Base-by-base conservation (phyloP, 2,888 invertebrate species). In the Papilio elwesi region DNA sequence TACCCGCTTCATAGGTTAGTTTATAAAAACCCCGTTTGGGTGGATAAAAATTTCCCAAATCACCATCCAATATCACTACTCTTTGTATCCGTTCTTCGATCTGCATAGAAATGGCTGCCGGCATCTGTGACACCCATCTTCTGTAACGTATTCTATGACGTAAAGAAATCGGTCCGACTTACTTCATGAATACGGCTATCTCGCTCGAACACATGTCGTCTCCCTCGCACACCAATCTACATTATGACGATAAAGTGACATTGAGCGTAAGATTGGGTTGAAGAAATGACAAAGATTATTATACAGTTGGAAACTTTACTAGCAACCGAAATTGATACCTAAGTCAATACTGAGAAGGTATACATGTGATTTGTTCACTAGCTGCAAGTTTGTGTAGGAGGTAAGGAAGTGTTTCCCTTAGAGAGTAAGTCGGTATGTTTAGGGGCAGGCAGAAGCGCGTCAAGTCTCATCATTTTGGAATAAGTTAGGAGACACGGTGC, bases 181-280 rank as follows among this genome's bases (percentile, higher is more conserved):
- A 86, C 86, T 88, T 89, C 88, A 89, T 89, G 89, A 89, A 87
- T 90, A 88, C 26, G 26, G 1, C 89, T 86, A 88, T 73, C 65
- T 73, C 75, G 57, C 59, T 12, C 76, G 12, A 13, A 49, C 62
- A 43, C 49, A 9, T 38, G 15, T 65, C 55, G 26, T 80, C 78
- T 73, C 78, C 12, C 76, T 79, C 80, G 62, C 77, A 59, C 76
- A 79, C 74, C 81, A 90, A 91, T 91, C 88, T 90, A 86, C 89
- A 90, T 91, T 91, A 90, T 87, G 85, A 85, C 90, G 87, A 90
- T 90, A 90, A 90, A 90, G 87, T 87, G 89, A 90, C 90, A 90
- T 90, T 87, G 89, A 87, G 90, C 91, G 88, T 90, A 86, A 90
- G 90, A 91, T 91, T 90, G 90, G 86, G 85, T 85, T 80, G 81